Evolutionary conservation across 2,888 invertebrate genomes (phyloP), one percentile per base, ranked within the genome.

Genomic region (Bimastos eiseni): DNA sequence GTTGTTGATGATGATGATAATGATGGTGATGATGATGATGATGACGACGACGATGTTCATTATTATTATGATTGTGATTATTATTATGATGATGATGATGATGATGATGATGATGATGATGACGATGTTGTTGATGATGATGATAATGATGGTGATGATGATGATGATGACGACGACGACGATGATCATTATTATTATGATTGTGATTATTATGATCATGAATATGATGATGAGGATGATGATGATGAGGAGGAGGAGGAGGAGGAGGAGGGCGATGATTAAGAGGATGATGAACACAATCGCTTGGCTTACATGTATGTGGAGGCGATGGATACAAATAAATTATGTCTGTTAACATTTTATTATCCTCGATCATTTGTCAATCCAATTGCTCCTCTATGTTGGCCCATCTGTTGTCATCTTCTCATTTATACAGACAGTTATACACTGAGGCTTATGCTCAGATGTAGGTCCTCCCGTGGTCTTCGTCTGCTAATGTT

Each of bases 1-100:
- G 91, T 91, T 91, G 91, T 91, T 83, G 91, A 91, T 88, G 92
- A 90, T 49, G 36, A 55, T 89, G 70, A 84, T 84, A 83, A 90
- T 84, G 89, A 91, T 84, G 89, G 89, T 88, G 90, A 90, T 90
- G 89, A 91, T 55, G 49, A 90, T 88, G 88, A 89, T 70, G 90
- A 90, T 38, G 89, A 89, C 84, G 90, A 90, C 88, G 89, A 91
- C 83, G 90, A 91, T 41, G 89, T 89, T 33, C 88, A 91, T 89
- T 89, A 91, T 89, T 37, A 49, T 34, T 84, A 83, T 83, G 90
- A 86, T 84, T 37, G 55, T 86, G 90, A 88, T 91, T 88, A 91
- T 70, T n/a, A 90, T 33, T 88, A 91, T 89, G 90, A 91, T 89
- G 55, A 49, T 34, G 89, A 83, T 83, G 90, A 86, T 84, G 49